phyloP scores from a whole-genome alignment of 2,888 invertebrate genomes.

The Megalurothrips usitatus region DNA sequence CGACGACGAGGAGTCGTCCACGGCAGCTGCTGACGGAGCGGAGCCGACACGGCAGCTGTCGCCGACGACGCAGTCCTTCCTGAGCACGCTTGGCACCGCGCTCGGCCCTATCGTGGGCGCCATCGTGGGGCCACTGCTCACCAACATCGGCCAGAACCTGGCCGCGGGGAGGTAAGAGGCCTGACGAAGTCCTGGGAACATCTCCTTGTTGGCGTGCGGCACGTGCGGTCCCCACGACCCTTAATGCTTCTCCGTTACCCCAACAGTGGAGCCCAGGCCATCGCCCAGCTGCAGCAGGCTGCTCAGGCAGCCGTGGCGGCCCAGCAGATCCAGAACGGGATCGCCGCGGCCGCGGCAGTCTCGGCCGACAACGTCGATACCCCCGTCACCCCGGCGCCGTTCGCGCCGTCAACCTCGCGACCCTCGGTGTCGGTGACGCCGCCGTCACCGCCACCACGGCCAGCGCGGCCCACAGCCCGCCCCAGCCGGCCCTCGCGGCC shows the following conservation, averaged over 20 bases:
- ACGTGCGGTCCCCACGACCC: background rate
- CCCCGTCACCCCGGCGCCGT: background rate
- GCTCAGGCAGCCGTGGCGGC: constrained; percentile 7
- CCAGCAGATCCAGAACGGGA: background rate
- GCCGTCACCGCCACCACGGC: background rate
- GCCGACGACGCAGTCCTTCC: constrained; percentile 29
- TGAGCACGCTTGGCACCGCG: constrained; percentile 31
- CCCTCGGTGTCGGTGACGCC: background rate
- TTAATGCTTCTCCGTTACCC: background rate
- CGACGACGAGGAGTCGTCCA: background rate
- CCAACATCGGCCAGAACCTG: constrained; percentile 31
- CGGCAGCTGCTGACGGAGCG: background rate
- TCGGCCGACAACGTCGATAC: background rate
- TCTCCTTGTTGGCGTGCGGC: background rate
- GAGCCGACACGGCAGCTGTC: background rate
- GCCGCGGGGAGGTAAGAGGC: background rate
- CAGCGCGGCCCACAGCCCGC: background rate
- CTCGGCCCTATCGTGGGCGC: constrained; percentile 33
- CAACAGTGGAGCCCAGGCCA: background rate
- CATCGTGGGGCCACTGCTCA: constrained; percentile 32
- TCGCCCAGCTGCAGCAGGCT: constrained; percentile 4
- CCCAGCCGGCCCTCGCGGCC: background rate
- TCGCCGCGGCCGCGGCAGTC: background rate
- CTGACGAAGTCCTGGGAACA: background rate
- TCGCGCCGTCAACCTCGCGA: background rate